These are phyloP conservation scores for Flabesymbios commensalis DNA, from an alignment of 2,888 invertebrate species.

Conservation along the genomic window DNA sequence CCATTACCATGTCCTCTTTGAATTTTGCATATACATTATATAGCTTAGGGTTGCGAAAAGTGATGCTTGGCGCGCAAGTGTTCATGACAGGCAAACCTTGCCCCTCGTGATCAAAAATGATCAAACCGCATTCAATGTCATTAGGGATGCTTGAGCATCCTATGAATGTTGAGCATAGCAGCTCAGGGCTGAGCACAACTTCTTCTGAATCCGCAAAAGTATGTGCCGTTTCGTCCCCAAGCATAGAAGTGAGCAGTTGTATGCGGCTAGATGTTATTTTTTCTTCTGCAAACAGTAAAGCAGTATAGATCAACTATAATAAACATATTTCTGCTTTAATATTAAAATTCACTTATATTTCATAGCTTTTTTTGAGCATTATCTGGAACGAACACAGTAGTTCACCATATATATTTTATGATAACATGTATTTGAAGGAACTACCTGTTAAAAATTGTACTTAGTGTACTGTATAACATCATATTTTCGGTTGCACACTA, in stretches of 20 bases:
- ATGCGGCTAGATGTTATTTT: neutral
- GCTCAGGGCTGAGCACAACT: neutral
- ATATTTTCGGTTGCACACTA: too few relatives aligned
- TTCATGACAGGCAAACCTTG: neutral
- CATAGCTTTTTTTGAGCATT: neutral
- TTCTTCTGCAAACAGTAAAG: neutral
- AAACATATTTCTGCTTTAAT: neutral
- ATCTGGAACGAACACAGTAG: too few relatives aligned
- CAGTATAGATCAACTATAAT: neutral
- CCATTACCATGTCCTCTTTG: too few relatives aligned
- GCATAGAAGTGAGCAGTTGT: too few relatives aligned
- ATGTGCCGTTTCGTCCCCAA: too few relatives aligned
- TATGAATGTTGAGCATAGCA: neutral
- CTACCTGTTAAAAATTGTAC: too few relatives aligned
- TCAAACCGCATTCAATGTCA: neutral
- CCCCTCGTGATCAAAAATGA: neutral
- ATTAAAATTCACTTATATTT: neutral
- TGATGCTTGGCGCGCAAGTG: neutral
- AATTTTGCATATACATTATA: too few relatives aligned
- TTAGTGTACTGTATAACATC: too few relatives aligned
- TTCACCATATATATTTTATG: too few relatives aligned
- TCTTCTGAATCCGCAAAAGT: neutral
- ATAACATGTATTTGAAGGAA: too few relatives aligned
- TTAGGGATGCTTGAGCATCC: neutral
- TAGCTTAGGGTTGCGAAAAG: too few relatives aligned